Evolutionary conservation across 2,888 invertebrate species (phyloP).

Genomic region (Atrina japonica): DNA sequence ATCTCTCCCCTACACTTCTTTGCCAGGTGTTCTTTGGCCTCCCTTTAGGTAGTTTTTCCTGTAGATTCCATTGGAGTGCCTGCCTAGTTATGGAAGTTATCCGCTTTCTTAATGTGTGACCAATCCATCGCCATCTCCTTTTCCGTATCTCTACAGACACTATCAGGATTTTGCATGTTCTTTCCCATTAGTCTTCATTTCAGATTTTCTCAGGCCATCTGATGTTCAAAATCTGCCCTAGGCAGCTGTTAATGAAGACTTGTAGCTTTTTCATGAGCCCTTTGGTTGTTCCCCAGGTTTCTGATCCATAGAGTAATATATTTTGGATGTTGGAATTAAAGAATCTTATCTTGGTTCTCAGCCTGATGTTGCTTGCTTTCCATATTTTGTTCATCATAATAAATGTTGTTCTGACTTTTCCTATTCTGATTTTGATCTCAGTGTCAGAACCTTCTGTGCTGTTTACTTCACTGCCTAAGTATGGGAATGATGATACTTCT

Average conservation of each 20-base stretch:
- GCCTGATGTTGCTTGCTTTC: conserved; percentile 1
- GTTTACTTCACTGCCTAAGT: not conserved
- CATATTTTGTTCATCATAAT: not conserved
- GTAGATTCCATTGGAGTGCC: conserved; percentile 11
- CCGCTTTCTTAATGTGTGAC: not conserved
- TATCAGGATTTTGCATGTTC: not conserved
- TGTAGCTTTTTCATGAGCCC: not conserved
- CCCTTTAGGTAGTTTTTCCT: not conserved
- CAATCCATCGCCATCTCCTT: conserved; percentile 9
- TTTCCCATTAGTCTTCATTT: not conserved
- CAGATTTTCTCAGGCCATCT: conserved; percentile 7
- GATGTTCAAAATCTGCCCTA: not conserved
- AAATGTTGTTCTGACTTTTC: conserved; percentile 9
- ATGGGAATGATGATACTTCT: conserved; percentile 8
- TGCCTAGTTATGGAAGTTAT: conserved; percentile 1
- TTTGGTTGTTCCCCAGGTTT: conserved; percentile 3
- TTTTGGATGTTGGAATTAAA: not conserved
- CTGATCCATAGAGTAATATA: conserved; percentile 8
- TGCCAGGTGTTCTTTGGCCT: conserved; percentile 7
- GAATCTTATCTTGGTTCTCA: not conserved
- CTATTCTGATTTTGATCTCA: not conserved
- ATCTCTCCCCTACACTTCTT: not conserved
- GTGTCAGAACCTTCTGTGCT: not conserved
- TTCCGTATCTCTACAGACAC: not conserved
- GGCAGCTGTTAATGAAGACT: conserved; percentile 10